Conservation (phyloP, 1,140 invertebrate genomes). For the Vanessa tameamea region DNA sequence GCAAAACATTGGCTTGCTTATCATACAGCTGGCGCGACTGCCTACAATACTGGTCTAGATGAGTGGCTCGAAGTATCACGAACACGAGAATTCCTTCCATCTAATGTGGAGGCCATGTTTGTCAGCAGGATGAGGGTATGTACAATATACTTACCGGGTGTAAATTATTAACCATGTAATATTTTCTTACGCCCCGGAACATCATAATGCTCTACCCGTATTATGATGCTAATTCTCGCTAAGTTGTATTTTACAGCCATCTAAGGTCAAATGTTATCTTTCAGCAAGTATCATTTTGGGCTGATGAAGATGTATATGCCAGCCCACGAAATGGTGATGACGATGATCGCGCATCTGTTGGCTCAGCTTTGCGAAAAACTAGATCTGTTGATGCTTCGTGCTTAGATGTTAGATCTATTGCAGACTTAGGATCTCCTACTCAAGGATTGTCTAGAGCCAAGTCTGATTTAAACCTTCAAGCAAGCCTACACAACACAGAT, state of each 20-base stretch:
- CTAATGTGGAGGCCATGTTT: slow-evolving; percentile 90
- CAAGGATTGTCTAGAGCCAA: slow-evolving; percentile 88
- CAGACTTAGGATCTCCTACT: slow-evolving; percentile 82
- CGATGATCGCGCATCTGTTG: slow-evolving; percentile 83
- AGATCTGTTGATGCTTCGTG: slow-evolving; percentile 94
- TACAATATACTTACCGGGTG: background rate
- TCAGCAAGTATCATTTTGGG: slow-evolving; percentile 90
- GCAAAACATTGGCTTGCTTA: slow-evolving; percentile 95
- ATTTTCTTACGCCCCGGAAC: too few species aligned
- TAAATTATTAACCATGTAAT: background rate
- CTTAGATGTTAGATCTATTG: slow-evolving; percentile 88
- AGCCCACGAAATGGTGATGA: slow-evolving; percentile 83
- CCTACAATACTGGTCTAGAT: slow-evolving; percentile 90
- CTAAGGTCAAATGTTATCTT: slow-evolving; percentile 4
- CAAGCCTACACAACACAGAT: slow-evolving; percentile 68
- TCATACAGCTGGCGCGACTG: slow-evolving; percentile 88
- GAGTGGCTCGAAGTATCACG: slow-evolving; percentile 94
- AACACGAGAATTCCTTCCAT: slow-evolving; percentile 91
- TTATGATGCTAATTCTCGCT: too few species aligned
- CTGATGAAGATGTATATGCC: slow-evolving; percentile 87
- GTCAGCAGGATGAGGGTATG: slow-evolving; percentile 85
- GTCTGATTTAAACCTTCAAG: slow-evolving; percentile 91
- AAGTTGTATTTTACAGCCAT: too few species aligned
- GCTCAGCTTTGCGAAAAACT: slow-evolving; percentile 90
- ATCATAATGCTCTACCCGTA: too few species aligned